Base-by-base conservation (phyloP, 2,797 vertebrate species). In the Clarias laeviceps region DNA sequence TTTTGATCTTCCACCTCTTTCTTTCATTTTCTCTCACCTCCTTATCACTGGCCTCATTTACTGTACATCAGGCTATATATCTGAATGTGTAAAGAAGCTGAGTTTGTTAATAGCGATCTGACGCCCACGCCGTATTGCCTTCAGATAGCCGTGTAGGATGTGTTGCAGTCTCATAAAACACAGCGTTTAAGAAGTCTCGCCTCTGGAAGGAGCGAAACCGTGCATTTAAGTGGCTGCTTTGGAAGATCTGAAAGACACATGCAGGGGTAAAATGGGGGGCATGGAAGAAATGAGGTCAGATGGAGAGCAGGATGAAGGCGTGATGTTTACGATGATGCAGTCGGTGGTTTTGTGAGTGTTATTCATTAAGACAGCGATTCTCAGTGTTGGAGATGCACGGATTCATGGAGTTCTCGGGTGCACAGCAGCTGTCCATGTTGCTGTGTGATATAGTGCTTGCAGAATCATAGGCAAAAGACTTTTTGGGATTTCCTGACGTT, bases 1-100 rank as follows among this genome's bases (percentile, higher is more conserved):
- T 72, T 79, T 84, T 84, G 66, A 82, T 85, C 56, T 81, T 62
- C 66, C 78, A 64, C 68, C 78, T 65, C 56, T 80, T 18, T 56
- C 68, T 73, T 57, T 84, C 74, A 32, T 37, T 85, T 56, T 73
- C 59, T 81, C 70, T 82, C 54, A 84, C n/a, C 5, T 59, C n/a
- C 6, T 34, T n/a, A 57, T 61, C 61, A 29, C 20, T 73, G 68
- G 34, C 77, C 84, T 62, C 78, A 57, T 73, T 85, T 81, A 56
- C 57, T 17, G 18, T 37, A 78, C 17, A 66, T 54, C 79, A 45
- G 34, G 6, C 32, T 64, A 34, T 79, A 57, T 56, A 62, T 12
- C 37, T 50, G 34, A 50, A 50, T 29, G 8, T 29, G 61, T 65
- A 9, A 37, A 37, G 59, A 62, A 40, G 12, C 9, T 4, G 12